Evolutionary conservation across 37 sponge, comb jelly and placozoan species (phyloP).

Genomic region (Ianthella basta): DNA sequence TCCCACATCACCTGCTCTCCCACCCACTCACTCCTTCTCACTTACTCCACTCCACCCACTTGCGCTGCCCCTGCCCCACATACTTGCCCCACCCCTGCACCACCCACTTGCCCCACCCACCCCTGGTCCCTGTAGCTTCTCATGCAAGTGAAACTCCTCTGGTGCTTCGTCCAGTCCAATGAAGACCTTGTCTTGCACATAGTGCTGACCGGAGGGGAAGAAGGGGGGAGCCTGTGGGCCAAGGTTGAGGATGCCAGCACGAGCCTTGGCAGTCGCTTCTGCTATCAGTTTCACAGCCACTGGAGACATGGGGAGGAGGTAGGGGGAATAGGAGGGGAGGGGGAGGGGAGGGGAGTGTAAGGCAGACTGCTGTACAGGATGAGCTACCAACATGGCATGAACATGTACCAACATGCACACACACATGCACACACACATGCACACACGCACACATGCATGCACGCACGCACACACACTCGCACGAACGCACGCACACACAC

Average conservation of each 20-base stretch:
- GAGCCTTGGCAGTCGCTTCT: neutral
- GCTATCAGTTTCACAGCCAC: neutral
- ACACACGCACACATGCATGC: neutral
- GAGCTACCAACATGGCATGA: no score
- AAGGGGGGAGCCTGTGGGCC: neutral
- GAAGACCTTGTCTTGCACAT: constrained; percentile 88
- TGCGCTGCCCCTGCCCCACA: no score
- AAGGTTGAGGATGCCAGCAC: neutral
- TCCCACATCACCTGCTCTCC: neutral
- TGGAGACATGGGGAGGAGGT: neutral
- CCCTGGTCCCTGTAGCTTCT: constrained; percentile 61
- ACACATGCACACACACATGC: constrained; percentile 22
- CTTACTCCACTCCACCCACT: neutral
- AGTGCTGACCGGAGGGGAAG: constrained; percentile 54
- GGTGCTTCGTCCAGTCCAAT: constrained; percentile 70
- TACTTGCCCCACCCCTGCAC: neutral
- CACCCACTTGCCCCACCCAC: constrained; percentile 10
- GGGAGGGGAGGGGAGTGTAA: no score
- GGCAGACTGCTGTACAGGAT: no score
- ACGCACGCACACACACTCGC: constrained; percentile 11
- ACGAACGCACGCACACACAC: constrained; percentile 17
- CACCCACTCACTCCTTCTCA: constrained; percentile 21
- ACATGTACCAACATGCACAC: constrained; percentile 38
- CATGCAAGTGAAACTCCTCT: constrained; percentile 50
- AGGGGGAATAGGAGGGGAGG: no score